Percentiles rank a stretch among this genome's conserved stretches.
phyloP scores from a whole-genome alignment of 2,113 vertebrate genomes.

The Anas platyrhynchos region DNA sequence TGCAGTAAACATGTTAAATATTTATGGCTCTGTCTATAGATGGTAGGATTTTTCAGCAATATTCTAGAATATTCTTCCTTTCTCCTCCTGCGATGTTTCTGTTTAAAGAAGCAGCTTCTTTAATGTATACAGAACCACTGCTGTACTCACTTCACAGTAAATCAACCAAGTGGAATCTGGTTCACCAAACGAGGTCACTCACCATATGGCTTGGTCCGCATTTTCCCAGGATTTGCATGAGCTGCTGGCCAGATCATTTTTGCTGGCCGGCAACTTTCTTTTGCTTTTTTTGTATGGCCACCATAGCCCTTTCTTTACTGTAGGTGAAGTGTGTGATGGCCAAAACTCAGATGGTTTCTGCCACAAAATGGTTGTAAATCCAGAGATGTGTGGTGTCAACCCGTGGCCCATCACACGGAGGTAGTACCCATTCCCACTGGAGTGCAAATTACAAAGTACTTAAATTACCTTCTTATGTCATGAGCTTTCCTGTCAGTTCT shows the following conservation, averaged over 20 bases:
- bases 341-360: background rate
- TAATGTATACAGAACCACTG: background rate
- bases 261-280: background rate
- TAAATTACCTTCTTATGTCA: background rate
- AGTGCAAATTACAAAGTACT: too few relatives aligned
- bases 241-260: background rate
- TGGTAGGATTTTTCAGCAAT: background rate
- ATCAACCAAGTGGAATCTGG: background rate
- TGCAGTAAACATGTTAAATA: background rate
- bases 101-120: background rate
- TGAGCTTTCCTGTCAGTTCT: background rate
- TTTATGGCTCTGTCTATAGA: background rate
- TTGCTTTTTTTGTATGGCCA: background rate
- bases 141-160: background rate
- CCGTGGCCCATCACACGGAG: background rate
- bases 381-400: background rate
- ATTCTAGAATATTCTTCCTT: background rate
- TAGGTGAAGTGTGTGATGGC: background rate
- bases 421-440: background rate
- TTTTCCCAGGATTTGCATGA: background rate
- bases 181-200: background rate
- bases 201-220: rapidly evolving
- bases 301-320: background rate
- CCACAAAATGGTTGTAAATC: background rate
- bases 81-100: background rate